phyloP scores from a whole-genome alignment of 2,888 invertebrate genomes.

The Scotopteryx bipunctaria region DNA sequence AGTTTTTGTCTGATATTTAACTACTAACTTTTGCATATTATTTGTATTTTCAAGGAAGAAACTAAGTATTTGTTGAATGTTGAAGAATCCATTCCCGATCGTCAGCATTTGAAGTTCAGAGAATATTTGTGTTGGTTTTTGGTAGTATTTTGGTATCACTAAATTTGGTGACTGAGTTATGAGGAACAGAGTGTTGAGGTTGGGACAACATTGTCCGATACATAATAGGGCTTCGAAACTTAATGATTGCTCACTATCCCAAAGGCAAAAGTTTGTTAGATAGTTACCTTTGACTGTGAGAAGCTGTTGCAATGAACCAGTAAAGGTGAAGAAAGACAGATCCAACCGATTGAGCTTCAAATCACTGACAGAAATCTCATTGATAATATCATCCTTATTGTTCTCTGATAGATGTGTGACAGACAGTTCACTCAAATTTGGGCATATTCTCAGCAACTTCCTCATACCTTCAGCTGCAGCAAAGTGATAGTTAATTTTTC shows the following conservation, averaged over 20 bases:
- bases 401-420: constrained; percentile 73
- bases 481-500: constrained; percentile 76
- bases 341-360: constrained; percentile 64
- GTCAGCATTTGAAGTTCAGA: constrained; percentile 63
- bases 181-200: constrained; percentile 66
- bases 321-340: constrained; percentile 75
- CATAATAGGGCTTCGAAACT: constrained; percentile 66
- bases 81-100: constrained; percentile 72
- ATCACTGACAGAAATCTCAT: constrained; percentile 67
- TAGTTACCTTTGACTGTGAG: constrained; percentile 66
- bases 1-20: constrained; percentile 74
- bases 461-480: constrained; percentile 71
- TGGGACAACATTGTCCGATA: constrained; percentile 70
- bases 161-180: constrained; percentile 72
- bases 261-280: constrained; percentile 73
- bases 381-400: constrained; percentile 72
- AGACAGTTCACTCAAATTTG: constrained; percentile 67
- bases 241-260: constrained; percentile 74
- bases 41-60: constrained; percentile 71
- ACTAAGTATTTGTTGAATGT: constrained; percentile 62
- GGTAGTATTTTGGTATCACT: constrained; percentile 62
- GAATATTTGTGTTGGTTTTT: constrained; percentile 61
- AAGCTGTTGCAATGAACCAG: constrained; percentile 66
- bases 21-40: constrained; percentile 62
- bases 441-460: constrained; percentile 73